phyloP scores from a whole-genome alignment of 2,113 vertebrate genomes.

The Phaetusa simplex region DNA sequence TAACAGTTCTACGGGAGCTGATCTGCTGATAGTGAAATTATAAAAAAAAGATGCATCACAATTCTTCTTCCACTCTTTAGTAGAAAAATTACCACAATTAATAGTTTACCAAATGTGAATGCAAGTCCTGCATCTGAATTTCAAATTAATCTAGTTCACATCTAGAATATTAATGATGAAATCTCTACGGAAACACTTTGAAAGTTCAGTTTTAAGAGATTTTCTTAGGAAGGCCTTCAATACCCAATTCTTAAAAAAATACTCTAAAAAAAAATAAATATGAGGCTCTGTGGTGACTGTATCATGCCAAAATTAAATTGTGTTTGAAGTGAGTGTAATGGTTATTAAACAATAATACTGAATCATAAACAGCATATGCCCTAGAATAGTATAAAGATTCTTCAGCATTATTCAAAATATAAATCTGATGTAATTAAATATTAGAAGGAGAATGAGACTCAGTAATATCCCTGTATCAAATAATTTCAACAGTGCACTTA shows the following conservation, averaged over 20 bases:
- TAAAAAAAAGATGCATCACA: not conserved
- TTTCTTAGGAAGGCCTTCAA: not conserved
- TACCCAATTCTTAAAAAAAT: not conserved
- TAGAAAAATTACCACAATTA: not conserved
- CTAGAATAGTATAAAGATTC: not conserved
- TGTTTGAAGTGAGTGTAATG: not conserved
- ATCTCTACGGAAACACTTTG: not conserved
- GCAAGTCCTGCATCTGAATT: not conserved
- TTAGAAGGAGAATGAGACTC: not conserved
- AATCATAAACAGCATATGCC: not conserved
- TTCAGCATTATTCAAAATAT: not conserved
- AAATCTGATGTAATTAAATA: not conserved
- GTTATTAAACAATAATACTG: not conserved
- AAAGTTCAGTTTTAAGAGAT: not conserved
- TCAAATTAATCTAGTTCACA: not conserved
- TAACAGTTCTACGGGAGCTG: not conserved
- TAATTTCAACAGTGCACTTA: not conserved
- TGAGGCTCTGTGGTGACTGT: not conserved
- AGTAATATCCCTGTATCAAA: not conserved
- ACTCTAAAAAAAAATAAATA: not conserved
- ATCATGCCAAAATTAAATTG: not conserved
- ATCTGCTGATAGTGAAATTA: not conserved
- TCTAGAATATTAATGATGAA: not conserved
- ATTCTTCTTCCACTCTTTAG: not conserved
- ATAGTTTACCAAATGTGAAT: not conserved